A percentile compares a stretch with the other conserved stretches of the same genome.
Conservation (phyloP, 2,888 invertebrate species). For the Steinernema scapterisci region DNA sequence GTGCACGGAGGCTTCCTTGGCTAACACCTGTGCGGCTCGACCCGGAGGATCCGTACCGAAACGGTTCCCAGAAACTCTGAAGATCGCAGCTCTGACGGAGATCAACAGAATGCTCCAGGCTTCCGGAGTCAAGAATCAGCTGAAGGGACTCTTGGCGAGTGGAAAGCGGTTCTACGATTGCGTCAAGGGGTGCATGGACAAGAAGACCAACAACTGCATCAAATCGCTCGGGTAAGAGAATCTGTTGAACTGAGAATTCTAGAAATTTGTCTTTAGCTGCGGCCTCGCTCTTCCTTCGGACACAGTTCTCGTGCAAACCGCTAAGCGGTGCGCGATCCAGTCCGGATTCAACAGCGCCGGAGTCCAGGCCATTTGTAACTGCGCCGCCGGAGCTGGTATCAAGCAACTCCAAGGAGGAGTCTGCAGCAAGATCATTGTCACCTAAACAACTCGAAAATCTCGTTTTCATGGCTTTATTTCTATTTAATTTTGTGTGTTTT, state of each 20-base stretch:
- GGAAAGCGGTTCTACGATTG: conserved; percentile 64
- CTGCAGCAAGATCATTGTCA: neutral
- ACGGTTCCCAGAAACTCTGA: conserved; percentile 64
- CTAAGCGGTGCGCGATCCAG: conserved; percentile 50
- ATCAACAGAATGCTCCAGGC: conserved; percentile 54
- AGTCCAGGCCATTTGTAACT: conserved; percentile 49
- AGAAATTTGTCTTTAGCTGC: conserved; percentile 38
- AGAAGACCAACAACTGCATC: conserved; percentile 45
- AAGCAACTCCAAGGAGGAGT: neutral
- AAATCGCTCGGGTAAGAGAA: conserved; percentile 38
- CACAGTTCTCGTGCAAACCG: conserved; percentile 49
- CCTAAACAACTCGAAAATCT: neutral
- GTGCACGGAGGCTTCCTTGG: conserved; percentile 52
- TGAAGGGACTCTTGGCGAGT: conserved; percentile 52
- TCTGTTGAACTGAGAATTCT: neutral
- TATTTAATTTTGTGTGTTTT: neutral
- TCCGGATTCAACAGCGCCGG: conserved; percentile 49
- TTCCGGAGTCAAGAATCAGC: conserved; percentile 56
- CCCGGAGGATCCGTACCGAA: conserved; percentile 60
- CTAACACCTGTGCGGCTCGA: conserved; percentile 51
- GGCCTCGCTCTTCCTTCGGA: conserved; percentile 54
- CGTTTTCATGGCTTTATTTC: neutral
- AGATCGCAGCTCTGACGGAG: conserved; percentile 63
- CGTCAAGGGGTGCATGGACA: conserved; percentile 60
- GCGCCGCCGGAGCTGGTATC: conserved; percentile 44